Percentiles rank a stretch among this genome's conserved stretches.
These are phyloP conservation scores for Diceros bicornis DNA, from an alignment of 2,797 vertebrate genomes.

Conservation along the genomic window DNA sequence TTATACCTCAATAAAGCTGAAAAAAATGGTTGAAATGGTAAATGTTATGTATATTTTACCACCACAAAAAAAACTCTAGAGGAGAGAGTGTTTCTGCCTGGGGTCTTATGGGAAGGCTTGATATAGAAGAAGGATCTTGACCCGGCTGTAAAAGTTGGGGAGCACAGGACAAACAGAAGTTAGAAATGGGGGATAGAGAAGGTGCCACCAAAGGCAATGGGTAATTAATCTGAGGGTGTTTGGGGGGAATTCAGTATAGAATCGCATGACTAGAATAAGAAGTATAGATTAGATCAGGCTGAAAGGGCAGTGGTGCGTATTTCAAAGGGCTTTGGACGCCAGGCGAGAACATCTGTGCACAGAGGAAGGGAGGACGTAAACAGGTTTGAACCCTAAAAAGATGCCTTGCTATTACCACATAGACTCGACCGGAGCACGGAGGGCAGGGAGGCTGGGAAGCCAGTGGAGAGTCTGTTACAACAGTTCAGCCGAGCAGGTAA, in stretches of 20 bases:
- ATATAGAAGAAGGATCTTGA: background rate
- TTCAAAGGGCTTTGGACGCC: background rate
- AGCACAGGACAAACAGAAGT: background rate
- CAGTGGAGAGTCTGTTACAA: background rate
- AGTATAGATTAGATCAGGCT: background rate
- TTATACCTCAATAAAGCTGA: slow-evolving; percentile 13
- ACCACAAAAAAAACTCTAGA: background rate
- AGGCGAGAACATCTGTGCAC: background rate
- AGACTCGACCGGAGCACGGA: background rate
- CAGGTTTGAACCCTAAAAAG: background rate
- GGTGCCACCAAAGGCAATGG: background rate
- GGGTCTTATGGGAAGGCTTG: background rate
- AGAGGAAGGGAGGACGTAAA: background rate
- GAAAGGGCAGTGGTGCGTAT: background rate
- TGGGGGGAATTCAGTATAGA: background rate
- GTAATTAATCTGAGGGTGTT: background rate
- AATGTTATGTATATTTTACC: background rate
- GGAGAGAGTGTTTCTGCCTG: background rate
- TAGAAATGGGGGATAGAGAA: background rate
- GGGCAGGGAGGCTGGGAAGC: background rate
- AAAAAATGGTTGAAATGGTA: background rate
- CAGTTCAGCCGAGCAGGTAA: background rate
- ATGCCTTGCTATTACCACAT: background rate
- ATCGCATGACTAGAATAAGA: background rate
- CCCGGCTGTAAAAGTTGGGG: background rate